Evolutionary conservation across 2,797 vertebrate genomes (phyloP).

Genomic region (Pitangus sulphuratus): DNA sequence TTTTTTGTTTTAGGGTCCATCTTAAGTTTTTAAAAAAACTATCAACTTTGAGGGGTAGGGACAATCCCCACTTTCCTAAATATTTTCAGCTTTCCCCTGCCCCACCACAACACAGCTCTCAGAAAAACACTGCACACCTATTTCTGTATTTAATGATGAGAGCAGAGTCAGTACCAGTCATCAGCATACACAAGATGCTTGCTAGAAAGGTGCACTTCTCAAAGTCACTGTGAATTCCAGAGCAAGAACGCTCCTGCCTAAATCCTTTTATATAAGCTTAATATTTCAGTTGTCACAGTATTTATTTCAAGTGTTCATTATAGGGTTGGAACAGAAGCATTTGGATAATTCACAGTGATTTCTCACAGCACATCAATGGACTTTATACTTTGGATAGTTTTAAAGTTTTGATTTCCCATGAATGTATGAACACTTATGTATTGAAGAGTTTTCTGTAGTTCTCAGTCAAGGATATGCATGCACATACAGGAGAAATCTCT

Average conservation of each 20-base stretch:
- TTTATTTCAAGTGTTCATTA: background rate
- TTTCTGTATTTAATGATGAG: background rate
- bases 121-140: background rate
- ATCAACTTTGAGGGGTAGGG: accelerated
- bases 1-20: background rate
- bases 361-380: background rate
- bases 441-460: background rate
- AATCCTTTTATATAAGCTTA: background rate
- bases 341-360: background rate
- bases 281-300: background rate
- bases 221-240: background rate
- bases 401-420: background rate
- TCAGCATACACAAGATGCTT: background rate
- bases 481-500: background rate
- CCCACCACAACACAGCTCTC: slow-evolving; percentile 16
- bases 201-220: background rate
- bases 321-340: background rate
- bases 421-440: background rate
- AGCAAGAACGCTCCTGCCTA: background rate
- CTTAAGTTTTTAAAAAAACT: background rate
- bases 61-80: background rate
- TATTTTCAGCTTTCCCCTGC: slow-evolving; percentile 42
- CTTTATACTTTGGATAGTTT: background rate
- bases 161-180: background rate
- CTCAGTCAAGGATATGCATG: background rate